These are phyloP conservation scores for Eospalax fontanierii DNA, from an alignment of 2,797 vertebrate genomes.

Conservation along the genomic window DNA sequence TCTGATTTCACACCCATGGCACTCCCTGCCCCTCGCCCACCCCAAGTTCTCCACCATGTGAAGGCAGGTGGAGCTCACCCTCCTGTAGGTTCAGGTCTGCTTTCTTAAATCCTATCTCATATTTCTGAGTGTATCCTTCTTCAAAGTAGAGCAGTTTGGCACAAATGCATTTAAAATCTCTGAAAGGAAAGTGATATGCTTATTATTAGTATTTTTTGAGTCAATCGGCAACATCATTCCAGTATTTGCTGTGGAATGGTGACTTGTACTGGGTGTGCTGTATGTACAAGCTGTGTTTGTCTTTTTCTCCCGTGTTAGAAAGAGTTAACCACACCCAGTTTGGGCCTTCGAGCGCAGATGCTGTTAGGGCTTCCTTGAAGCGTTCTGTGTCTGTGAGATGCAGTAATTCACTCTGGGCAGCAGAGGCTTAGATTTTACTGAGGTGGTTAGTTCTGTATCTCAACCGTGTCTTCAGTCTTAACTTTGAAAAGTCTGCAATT, in stretches of 20 bases:
- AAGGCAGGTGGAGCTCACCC: background rate
- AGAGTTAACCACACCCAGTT: rapidly evolving
- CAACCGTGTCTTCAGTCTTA: background rate
- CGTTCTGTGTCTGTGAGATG: rapidly evolving
- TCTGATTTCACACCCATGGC: background rate
- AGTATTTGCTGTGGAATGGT: background rate
- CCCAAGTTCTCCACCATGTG: background rate
- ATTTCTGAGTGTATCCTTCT: background rate
- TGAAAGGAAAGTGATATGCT: background rate
- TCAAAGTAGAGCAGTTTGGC: slow-evolving; percentile 7
- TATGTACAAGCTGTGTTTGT: rapidly evolving
- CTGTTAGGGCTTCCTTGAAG: background rate
- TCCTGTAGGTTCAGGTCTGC: background rate
- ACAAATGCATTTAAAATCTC: background rate
- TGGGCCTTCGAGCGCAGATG: background rate
- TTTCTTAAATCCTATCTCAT: background rate
- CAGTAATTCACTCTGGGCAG: rapidly evolving
- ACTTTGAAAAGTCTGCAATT: background rate
- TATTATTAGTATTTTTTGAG: background rate
- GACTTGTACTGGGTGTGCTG: background rate
- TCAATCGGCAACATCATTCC: background rate
- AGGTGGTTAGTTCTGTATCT: background rate
- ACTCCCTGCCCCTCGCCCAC: too few species aligned
- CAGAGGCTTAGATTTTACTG: background rate
- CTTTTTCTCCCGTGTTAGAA: background rate